Evolutionary conservation across 2,113 vertebrate species (phyloP).

Genomic region (Engraulis encrasicolus): DNA sequence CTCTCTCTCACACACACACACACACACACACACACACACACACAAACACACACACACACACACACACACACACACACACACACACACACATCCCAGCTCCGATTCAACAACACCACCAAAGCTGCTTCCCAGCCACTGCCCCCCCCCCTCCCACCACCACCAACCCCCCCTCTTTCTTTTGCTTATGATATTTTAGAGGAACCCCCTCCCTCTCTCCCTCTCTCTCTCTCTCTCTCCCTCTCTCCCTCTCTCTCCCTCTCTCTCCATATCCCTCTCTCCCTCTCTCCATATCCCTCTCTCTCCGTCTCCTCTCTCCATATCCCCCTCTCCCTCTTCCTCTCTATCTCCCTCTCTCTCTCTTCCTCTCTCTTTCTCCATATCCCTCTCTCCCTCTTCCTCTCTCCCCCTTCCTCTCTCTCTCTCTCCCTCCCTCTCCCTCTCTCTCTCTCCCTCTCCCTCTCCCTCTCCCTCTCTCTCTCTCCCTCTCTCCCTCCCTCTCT

Average conservation of each 20-base stretch:
- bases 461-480: constrained; percentile 58
- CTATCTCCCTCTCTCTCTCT: not conserved
- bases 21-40: too few species aligned
- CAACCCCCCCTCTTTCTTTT: too few species aligned
- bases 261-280: constrained; percentile 55
- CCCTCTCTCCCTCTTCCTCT: constrained; percentile 59
- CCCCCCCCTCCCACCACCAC: not conserved
- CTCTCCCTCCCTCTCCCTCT: constrained; percentile 20
- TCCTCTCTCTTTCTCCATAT: constrained; percentile 38
- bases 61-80: too few species aligned
- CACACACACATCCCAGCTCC: not conserved
- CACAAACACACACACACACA: too few species aligned
- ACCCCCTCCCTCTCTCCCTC: constrained; percentile 32
- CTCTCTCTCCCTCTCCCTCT: constrained; percentile 38
- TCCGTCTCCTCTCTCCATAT: constrained; percentile 16
- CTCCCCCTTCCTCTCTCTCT: constrained; percentile 59
- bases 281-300: constrained; percentile 62
- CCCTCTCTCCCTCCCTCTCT: constrained; percentile 59
- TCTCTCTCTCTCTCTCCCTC: constrained; percentile 20
- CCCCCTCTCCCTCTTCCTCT: constrained; percentile 40
- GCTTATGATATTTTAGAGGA: not conserved
- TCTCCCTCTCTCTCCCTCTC: constrained; percentile 41
- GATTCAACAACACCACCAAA: not conserved
- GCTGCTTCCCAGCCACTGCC: not conserved
- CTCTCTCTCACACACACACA: too few species aligned